Evolutionary conservation across 1,140 invertebrate species (phyloP), one percentile per base, ranked within the genome.

Genomic region (Venturia canescens): DNA sequence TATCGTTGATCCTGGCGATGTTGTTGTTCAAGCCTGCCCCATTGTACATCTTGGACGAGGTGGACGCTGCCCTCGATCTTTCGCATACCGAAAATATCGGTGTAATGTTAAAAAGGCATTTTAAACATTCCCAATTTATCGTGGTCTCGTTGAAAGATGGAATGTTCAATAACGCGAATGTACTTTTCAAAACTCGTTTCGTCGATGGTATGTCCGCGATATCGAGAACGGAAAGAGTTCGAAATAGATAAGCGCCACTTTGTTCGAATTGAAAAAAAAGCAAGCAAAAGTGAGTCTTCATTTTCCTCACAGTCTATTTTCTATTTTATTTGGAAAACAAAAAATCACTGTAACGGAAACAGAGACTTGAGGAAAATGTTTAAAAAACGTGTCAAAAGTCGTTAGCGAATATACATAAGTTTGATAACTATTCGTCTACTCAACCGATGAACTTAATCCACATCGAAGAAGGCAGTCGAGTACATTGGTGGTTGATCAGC

Each of bases 21-120:
- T 92, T 99, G 80, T 93, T 98, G 78, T 99, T 99, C 91, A 99
- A 99, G 87, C 99, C 99, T 6, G 99, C 99, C 16, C 99, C 99
- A 1, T 93, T 99, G 15, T 99, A 99, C 89, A 99, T 99, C 91
- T 93, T 99, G 85, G 99, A 99, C 90, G 99, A 99, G 93, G 98
- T 99, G 66, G 99, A 99, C 92, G 98, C 99, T 7, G 99, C 99
- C 5, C 92, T 99, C 3, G 99, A 99, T 93, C 94, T 99, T 27
- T 98, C 97, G 1, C 99, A 99, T 90, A 99, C 99, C 6, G 98
- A 99, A 92, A 99, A 99, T 92, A 99, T 99, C 88, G 99, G 99
- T 1, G 94, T 94, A 76, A 99, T 99, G 97, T 93, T 99, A 9
- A 96, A 96, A 87, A 94, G 95, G 44, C 98, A 99, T 92, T 99